Percentiles rank a stretch among this genome's conserved stretches.
Evolutionary conservation across 1,140 invertebrate species (phyloP).

Genomic region (Drosophila repleta): DNA sequence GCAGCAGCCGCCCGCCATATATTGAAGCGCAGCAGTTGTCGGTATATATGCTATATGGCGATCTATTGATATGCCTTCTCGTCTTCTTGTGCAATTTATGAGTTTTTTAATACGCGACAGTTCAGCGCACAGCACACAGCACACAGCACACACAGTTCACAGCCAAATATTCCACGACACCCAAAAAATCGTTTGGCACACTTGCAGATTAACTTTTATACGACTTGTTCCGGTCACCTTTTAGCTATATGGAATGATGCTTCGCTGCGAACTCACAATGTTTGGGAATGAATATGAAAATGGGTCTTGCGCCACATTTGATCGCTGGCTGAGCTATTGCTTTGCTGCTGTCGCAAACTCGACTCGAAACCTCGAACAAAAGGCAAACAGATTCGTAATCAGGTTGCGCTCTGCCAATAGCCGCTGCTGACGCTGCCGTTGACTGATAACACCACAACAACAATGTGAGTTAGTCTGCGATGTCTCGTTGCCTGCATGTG

Average conservation of each 20-base stretch:
- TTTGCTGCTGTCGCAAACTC: slow-evolving; percentile 59
- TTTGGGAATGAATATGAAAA: slow-evolving; percentile 4
- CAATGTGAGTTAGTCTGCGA: not conserved
- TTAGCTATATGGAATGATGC: not conserved
- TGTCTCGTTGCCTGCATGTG: slow-evolving; percentile 40
- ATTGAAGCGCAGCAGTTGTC: slow-evolving; percentile 13
- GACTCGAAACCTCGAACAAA: slow-evolving; percentile 79
- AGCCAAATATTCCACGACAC: slow-evolving; percentile 28
- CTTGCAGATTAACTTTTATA: slow-evolving; percentile 13
- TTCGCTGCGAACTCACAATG: not conserved
- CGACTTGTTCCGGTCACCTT: slow-evolving; percentile 11
- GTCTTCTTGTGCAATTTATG: slow-evolving; percentile 48
- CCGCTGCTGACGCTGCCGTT: slow-evolving; percentile 30
- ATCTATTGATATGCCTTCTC: slow-evolving; percentile 28
- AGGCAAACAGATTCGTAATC: slow-evolving; percentile 62
- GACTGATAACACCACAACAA: slow-evolving; percentile 31
- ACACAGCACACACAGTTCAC: too few species aligned
- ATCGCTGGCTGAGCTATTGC: slow-evolving; percentile 56
- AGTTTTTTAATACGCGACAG: slow-evolving; percentile 57
- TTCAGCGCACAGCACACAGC: slow-evolving; percentile 44
- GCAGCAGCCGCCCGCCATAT: slow-evolving; percentile 59
- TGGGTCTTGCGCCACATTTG: slow-evolving; percentile 57
- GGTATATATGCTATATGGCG: slow-evolving; percentile 54
- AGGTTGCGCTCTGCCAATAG: slow-evolving; percentile 43
- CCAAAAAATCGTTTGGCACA: slow-evolving; percentile 24